phyloP scores from a whole-genome alignment of 1,140 invertebrate genomes.

The Pararge aegeria region DNA sequence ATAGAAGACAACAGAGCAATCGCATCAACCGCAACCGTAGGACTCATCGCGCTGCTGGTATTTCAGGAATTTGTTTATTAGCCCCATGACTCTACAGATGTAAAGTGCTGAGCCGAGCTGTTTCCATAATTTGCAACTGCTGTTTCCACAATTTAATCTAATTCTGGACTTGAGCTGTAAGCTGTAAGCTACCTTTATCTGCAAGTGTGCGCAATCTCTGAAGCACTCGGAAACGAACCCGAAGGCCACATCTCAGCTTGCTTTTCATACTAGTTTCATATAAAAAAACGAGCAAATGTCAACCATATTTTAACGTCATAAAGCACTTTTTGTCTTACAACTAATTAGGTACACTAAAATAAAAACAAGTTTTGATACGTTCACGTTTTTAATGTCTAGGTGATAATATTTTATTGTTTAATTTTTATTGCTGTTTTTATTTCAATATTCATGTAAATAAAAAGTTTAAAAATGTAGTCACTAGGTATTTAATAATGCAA shows the following conservation, averaged over 20 bases:
- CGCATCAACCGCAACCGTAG: no score
- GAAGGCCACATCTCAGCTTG: neutral
- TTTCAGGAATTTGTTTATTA: no score
- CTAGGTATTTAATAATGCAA: neutral
- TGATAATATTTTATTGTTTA: conserved; percentile 23
- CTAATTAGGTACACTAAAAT: neutral
- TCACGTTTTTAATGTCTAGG: conserved; percentile 10
- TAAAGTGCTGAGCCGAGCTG: no score
- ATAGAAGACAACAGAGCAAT: no score
- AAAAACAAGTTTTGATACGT: conserved; percentile 6
- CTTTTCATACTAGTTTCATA: conserved; percentile 2
- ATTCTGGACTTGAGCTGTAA: neutral
- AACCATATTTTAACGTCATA: neutral
- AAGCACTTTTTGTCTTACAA: neutral
- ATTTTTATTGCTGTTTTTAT: conserved; percentile 15
- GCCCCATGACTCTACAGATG: no score
- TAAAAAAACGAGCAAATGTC: neutral
- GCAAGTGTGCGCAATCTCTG: neutral
- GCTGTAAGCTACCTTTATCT: neutral
- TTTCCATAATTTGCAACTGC: no score
- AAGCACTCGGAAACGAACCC: neutral
- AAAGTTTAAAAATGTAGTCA: neutral
- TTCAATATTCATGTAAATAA: conserved; percentile 3
- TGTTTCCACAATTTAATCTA: neutral
- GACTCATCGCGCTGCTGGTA: no score